Percentiles rank a stretch among this genome's conserved stretches.
phyloP scores from a whole-genome alignment of 2,797 vertebrate genomes.

The Antrozous pallidus region DNA sequence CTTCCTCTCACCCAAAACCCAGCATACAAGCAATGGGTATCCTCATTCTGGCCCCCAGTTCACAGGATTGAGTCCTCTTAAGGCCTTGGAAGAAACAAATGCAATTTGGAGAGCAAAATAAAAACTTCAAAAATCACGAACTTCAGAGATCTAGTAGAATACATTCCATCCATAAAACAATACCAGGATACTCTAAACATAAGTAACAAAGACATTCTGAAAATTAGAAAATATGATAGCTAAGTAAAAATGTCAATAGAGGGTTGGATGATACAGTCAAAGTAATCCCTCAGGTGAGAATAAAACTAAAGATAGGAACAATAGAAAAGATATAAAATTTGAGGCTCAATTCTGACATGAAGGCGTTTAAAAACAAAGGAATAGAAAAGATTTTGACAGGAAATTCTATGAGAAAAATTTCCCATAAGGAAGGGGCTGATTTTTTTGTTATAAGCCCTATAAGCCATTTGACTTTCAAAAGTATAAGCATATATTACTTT shows the following conservation, averaged over 20 bases:
- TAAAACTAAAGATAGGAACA: neutral
- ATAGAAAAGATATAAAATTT: neutral
- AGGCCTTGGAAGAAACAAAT: neutral
- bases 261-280: neutral
- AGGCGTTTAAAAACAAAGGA: neutral
- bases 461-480: neutral
- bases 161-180: neutral
- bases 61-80: neutral
- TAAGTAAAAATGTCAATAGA: neutral
- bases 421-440: neutral
- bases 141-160: neutral
- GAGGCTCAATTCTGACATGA: neutral
- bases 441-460: neutral
- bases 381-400: neutral
- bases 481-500: neutral
- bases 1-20: neutral
- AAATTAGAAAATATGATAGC: neutral
- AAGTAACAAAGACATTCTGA: neutral
- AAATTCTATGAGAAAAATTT: neutral
- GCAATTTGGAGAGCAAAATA: neutral
- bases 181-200: neutral
- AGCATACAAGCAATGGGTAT: neutral
- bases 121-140: conserved; percentile 1
- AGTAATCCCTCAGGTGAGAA: neutral
- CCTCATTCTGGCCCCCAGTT: neutral